Base-by-base conservation (phyloP, 1,140 invertebrate species). In the Heliconius eleuchia region DNA sequence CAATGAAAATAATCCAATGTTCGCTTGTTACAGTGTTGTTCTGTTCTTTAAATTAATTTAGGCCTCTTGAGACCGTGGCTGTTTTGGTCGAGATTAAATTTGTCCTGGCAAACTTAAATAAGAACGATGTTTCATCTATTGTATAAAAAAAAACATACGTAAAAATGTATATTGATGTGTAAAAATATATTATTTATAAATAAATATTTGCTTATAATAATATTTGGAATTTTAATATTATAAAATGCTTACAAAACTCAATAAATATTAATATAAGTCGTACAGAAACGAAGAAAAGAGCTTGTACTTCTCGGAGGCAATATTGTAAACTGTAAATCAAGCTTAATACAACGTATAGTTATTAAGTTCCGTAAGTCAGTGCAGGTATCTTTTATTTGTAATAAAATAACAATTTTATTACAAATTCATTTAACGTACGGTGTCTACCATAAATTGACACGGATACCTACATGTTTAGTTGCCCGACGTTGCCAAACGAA, bases 41-140 rank as follows among this genome's bases (percentile, higher is more conserved):
- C 86, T 91, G 89, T 92, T 91, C 87, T 92, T 92, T 87, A 89
- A 90, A 91, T 92, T 92, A 92, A 92, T 90, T 92, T 88, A 70
- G 83, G 85, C 90, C 89, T 91, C 91, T 92, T 87, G 91, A 92
- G 88, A 88, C 83, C 76, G 74, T 16, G 60, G 60, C 39, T 73
- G 18, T 73, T 72, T 66, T 80, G 82, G 83, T 85, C 83, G 81
- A 89, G 87, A 92, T 92, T 91, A 87, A 88, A 86, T 87, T 86
- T 84, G 87, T 92, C 85, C 86, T 76, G 80, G 85, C 84, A 83
- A 66, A 66, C 1, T 30, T 66, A 66, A 66, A 30, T 30, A 66
- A 66, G 11, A 66, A 16, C 60, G 27, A 66, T 30, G 13, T 30
- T 16, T 30, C 13, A 46, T 3, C 42, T 46, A 46, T 16, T 46